These are phyloP conservation scores for Hydropsyche tenuis DNA, from an alignment of 1,140 invertebrate species.

Conservation along the genomic window DNA sequence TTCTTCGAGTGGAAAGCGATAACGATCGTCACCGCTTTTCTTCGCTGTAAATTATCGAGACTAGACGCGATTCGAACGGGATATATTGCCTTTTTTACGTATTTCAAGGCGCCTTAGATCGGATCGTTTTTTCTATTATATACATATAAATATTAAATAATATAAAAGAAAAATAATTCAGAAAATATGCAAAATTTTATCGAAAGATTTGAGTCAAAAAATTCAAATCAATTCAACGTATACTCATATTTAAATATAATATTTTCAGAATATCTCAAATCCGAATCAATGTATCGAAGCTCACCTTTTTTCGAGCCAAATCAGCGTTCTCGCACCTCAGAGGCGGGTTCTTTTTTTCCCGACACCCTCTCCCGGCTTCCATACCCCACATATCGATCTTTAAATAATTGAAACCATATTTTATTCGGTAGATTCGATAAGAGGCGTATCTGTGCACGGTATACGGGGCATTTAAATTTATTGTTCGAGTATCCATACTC, in stretches of 20 bases:
- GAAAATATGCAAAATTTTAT: too few relatives aligned
- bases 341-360: not conserved
- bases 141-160: too few relatives aligned
- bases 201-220: too few relatives aligned
- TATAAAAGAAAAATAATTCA: too few relatives aligned
- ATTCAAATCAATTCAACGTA: too few relatives aligned
- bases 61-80: slow-evolving; percentile 6
- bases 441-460: slow-evolving; percentile 48
- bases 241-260: not conserved
- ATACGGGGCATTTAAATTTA: slow-evolving; percentile 48
- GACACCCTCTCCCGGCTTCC: slow-evolving; percentile 8
- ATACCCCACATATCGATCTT: slow-evolving; percentile 48
- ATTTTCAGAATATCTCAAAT: slow-evolving; percentile 11
- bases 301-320: slow-evolving; percentile 30
- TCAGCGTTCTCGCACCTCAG: slow-evolving; percentile 46
- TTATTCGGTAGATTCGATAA: slow-evolving; percentile 50
- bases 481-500: slow-evolving; percentile 43
- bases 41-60: slow-evolving; percentile 11
- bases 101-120: too few relatives aligned
- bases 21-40: not conserved
- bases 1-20: not conserved
- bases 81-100: too few relatives aligned
- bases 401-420: slow-evolving; percentile 52
- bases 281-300: slow-evolving; percentile 17
- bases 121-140: too few relatives aligned